Conservation (phyloP, 2,113 vertebrate genomes). For the Phocoena phocoena region DNA sequence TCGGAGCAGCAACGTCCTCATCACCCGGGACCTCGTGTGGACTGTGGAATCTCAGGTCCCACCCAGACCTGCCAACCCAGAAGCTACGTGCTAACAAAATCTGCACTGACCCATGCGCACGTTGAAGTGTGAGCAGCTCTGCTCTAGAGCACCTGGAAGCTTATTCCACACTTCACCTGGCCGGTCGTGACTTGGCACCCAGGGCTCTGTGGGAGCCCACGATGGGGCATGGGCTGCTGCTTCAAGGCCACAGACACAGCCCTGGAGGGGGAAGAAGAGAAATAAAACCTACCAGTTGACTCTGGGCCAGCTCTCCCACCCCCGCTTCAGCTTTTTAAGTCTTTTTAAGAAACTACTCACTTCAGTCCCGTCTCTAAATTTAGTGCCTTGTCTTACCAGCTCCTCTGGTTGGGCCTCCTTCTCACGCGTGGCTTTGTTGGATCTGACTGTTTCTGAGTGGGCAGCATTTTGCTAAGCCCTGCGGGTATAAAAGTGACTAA, state of each 20-base stretch:
- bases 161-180: neutral
- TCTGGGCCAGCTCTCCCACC: neutral
- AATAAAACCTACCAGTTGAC: neutral
- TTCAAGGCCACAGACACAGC: too few relatives aligned
- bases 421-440: neutral
- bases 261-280: neutral
- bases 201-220: neutral
- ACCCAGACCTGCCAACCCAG: neutral
- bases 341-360: neutral
- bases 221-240: neutral
- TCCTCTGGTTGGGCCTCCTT: neutral
- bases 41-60: neutral
- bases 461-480: neutral
- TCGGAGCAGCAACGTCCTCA: rapidly evolving
- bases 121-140: neutral
- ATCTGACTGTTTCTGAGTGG: neutral
- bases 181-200: neutral
- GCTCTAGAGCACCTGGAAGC: neutral
- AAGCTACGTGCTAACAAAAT: neutral
- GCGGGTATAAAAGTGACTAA: neutral
- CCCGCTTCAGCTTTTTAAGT: neutral
- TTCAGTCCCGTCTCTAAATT: neutral
- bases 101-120: rapidly evolving
- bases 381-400: neutral
- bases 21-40: neutral